Evolutionary conservation across 1,140 invertebrate species (phyloP).

Genomic region (fruit fly (Drosophila melanogaster)): Release_6_plus_ISO1_MT NT_033779.5:21124501-21125000

Average conservation of each 20-base stretch:
- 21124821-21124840: conserved; percentile 18
- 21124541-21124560: conserved; percentile 84
- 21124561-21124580: conserved; percentile 85
- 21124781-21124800: background rate
- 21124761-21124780: conserved; percentile 1
- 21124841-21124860: conserved; percentile 32
- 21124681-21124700: conserved; percentile 32
- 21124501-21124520: conserved; percentile 93
- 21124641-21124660: conserved; percentile 26
- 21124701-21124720: conserved; percentile 26
- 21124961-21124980: background rate
- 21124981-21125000: too few species aligned
- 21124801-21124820: conserved; percentile 17
- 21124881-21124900: conserved; percentile 4
- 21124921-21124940: conserved; percentile 3
- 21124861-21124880: conserved; percentile 16
- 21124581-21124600: conserved; percentile 85
- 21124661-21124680: conserved; percentile 7
- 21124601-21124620: conserved; percentile 85
- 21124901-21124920: conserved; percentile 7
- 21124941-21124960: background rate
- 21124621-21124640: conserved; percentile 58
- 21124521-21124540: conserved; percentile 88
- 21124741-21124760: conserved; percentile 1
- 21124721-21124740: background rate